Base-by-base conservation (phyloP, 1,140 invertebrate species). In the Sitophilus oryzae region DNA sequence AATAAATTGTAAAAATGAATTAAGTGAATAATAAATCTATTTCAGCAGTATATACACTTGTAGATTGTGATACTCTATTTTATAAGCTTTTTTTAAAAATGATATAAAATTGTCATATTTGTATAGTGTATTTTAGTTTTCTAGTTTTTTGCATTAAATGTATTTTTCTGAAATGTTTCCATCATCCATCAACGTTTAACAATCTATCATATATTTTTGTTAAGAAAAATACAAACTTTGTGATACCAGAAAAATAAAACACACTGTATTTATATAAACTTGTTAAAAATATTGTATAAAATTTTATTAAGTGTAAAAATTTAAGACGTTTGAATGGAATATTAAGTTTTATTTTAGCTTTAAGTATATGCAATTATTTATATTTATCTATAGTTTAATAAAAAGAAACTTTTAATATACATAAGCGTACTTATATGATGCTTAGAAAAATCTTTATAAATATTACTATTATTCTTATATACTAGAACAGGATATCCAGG, bases 51-150 rank as follows among this genome's bases (percentile, higher is more conserved):
- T n/a, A n/a, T 55, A 49, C 37, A 56, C 40, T 49, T 56, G 54
- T 56, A 56, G 54, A 56, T 50, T 56, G 54, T 56, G 54, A 56
- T 56, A 56, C 46, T 56, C 40, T 56, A 56, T 40, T 35, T n/a
- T 43, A 48, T 55, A 55, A 23, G 52, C 41, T 55, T 55, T 55
- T 56, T 56, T 56, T 16, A 52, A 44, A 49, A 48, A 11, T 30
- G 5, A 30, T 30, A 30, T 6, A 30, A 30, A 30, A 5, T 30
- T 30, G 25, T 30, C 11, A 30, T 6, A 30, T 30, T 11, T 30
- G 25, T 30, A 30, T 6, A 30, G 11, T 6, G 25, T 6, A 6
- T 30, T 30, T n/a, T n/a, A n/a, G n/a, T n/a, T n/a, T n/a, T n/a
- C n/a, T n/a, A n/a, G n/a, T n/a, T n/a, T n/a, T n/a, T n/a, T n/a